Evolutionary conservation across 64 coral and sea anemone species (phyloP), one percentile per base, ranked within the genome.

Genomic region (Trachythela sp.): DNA sequence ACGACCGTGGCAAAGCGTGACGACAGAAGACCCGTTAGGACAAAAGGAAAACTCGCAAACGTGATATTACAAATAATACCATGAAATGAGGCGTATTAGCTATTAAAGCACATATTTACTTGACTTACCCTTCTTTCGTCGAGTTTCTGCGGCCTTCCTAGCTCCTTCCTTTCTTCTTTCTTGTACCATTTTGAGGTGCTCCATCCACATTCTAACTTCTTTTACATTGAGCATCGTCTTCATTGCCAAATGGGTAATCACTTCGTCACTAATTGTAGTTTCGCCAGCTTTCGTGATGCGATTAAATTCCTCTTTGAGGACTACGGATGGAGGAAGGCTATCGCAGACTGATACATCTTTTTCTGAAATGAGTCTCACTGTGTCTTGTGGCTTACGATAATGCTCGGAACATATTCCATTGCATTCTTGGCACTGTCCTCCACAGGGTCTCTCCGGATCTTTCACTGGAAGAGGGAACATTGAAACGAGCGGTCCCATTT

Each of bases 101-200:
- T n/a, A n/a, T n/a, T n/a, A n/a, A n/a, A n/a, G n/a, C n/a, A n/a
- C n/a, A n/a, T n/a, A n/a, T 68, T 37, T 92, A 56, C 48, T 80
- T 58, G 84, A 40, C 64, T 33, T 92, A 54, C 84, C 67, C 45
- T 56, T 88, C 24, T 92, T 92, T 22, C 20, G 20, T 68, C 59
- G 20, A 37, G 86, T 60, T 85, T 24, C 77, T 88, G 86, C 77
- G 54, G 86, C 90, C 70, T 72, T 43, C 48, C 67, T 5, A 70
- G 90, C 90, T 24, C 85, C 90, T 84, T 87, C 90, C 11, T 86
- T 67, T 27, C 90, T 92, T 39, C 86, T 86, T 67, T 54, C 86
- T 29, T 48, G 70, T 39, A 88, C 86, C 58, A 88, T 75, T 83
- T 92, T 52, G 1, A 58, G 86, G 52, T 92, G 86, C 14, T 43